Percentiles rank a stretch among this genome's conserved stretches.
Conservation (phyloP, 2,113 vertebrate species). For the Pelvicachromis taeniatus region DNA sequence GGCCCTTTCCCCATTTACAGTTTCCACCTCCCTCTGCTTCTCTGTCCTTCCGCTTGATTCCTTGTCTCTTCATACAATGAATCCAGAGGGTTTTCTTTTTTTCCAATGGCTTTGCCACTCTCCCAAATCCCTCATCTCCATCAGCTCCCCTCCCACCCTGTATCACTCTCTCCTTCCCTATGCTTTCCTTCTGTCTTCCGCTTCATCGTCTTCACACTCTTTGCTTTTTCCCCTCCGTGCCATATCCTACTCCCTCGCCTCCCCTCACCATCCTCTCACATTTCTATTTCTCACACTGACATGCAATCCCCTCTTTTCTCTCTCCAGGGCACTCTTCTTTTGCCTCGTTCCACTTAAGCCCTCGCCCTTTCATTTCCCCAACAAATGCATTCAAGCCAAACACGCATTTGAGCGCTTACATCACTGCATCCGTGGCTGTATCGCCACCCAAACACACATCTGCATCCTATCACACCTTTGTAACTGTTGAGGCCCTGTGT, state of each 20-base stretch:
- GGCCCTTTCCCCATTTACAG: constrained; percentile 13
- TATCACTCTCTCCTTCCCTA: constrained; percentile 2
- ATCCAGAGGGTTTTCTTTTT: constrained; percentile 24
- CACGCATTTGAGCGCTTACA: background rate
- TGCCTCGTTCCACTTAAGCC: constrained; percentile 12
- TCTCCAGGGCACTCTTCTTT: constrained; percentile 38
- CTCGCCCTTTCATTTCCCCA: constrained; percentile 24
- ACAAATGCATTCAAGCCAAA: constrained; percentile 15
- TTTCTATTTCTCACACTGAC: constrained; percentile 46
- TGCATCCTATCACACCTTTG: background rate
- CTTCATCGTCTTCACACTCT: constrained; percentile 17
- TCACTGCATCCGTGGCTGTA: background rate
- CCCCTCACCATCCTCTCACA: constrained; percentile 6
- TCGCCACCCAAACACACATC: background rate
- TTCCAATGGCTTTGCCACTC: constrained; percentile 49
- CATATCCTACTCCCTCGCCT: background rate
- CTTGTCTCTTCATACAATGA: constrained; percentile 25
- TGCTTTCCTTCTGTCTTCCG: constrained; percentile 17
- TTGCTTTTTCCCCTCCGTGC: background rate
- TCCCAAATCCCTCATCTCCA: constrained; percentile 63
- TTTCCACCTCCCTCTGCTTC: background rate
- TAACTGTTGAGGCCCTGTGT: background rate
- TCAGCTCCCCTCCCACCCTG: constrained; percentile 35
- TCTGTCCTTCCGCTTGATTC: constrained; percentile 15
- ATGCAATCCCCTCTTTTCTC: constrained; percentile 48